These are phyloP conservation scores for Todus mexicanus DNA, from an alignment of 2,797 vertebrate species.

Conservation along the genomic window DNA sequence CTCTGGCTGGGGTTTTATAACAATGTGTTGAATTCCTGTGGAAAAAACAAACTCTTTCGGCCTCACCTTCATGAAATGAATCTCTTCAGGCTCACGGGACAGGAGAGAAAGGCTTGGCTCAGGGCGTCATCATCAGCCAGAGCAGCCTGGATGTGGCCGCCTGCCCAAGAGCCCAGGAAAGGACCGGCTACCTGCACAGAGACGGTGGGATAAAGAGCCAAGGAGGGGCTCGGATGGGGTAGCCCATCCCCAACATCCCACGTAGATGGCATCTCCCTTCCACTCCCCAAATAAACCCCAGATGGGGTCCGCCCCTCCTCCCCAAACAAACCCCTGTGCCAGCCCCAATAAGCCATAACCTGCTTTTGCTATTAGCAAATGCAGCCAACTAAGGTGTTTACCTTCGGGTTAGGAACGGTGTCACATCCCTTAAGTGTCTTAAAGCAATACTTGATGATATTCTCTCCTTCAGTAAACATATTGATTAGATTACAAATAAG, in stretches of 20 bases:
- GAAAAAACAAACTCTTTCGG: not conserved
- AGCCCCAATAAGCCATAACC: accelerated
- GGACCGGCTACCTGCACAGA: accelerated
- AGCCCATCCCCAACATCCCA: not conserved
- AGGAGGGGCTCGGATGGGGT: not conserved
- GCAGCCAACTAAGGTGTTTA: not conserved
- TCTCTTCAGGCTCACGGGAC: accelerated
- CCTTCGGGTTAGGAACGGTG: not conserved
- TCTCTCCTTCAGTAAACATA: slow-evolving; percentile 65
- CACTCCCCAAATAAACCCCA: not conserved
- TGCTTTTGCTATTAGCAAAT: not conserved
- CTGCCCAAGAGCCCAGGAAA: not conserved
- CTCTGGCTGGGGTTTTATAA: not conserved
- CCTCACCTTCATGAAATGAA: not conserved
- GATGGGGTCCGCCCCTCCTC: not conserved
- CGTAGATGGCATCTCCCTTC: not conserved
- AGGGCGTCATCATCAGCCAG: not conserved
- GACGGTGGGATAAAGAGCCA: not conserved
- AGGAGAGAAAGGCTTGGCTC: accelerated
- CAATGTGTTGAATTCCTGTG: not conserved
- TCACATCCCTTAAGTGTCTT: slow-evolving; percentile 48
- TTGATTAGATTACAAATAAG: slow-evolving; percentile 67
- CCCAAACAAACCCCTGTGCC: not conserved
- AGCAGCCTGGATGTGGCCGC: not conserved
- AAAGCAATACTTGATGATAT: slow-evolving; percentile 59